Percentiles rank a stretch among this genome's conserved stretches.
phyloP scores from a whole-genome alignment of 2,888 invertebrate species.

The Aphodius granarius region DNA sequence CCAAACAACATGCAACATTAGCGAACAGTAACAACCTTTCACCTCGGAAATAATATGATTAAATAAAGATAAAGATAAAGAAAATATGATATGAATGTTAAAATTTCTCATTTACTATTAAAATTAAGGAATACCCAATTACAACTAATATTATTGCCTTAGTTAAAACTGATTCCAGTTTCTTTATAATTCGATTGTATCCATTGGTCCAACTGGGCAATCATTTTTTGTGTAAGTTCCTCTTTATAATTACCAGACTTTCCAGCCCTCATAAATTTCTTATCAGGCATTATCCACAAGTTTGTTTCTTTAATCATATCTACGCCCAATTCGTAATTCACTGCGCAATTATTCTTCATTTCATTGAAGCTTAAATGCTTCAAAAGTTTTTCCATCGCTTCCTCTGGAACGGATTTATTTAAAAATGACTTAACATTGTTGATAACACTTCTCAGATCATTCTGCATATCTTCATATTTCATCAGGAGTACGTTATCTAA shows the following conservation, averaged over 20 bases:
- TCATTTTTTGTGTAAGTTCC: slow-evolving; percentile 69
- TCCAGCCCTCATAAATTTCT: slow-evolving; percentile 50
- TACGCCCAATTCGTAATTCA: slow-evolving; percentile 45
- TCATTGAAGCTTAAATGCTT: slow-evolving; percentile 55
- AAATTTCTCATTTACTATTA: too few relatives aligned
- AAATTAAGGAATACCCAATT: too few relatives aligned
- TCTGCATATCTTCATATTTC: slow-evolving; percentile 28
- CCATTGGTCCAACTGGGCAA: slow-evolving; percentile 70
- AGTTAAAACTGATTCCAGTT: slow-evolving; percentile 35
- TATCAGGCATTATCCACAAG: neutral
- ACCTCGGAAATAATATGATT: too few relatives aligned
- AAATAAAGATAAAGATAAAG: too few relatives aligned
- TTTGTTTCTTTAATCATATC: neutral
- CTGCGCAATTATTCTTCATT: slow-evolving; percentile 56
- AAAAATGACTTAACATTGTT: slow-evolving; percentile 51
- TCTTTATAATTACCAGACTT: slow-evolving; percentile 43
- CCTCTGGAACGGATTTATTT: slow-evolving; percentile 42
- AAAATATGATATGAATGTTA: too few relatives aligned
- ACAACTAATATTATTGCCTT: too few relatives aligned
- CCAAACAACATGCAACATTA: too few relatives aligned
- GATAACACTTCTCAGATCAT: slow-evolving; percentile 53
- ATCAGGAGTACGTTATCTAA: slow-evolving; percentile 18
- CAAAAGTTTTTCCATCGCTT: slow-evolving; percentile 47
- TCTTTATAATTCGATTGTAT: slow-evolving; percentile 58
- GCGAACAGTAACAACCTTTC: too few relatives aligned